Evolutionary conservation across 1,140 invertebrate species (phyloP), one percentile per base, ranked within the genome.

Genomic region (Drosophila lini): DNA sequence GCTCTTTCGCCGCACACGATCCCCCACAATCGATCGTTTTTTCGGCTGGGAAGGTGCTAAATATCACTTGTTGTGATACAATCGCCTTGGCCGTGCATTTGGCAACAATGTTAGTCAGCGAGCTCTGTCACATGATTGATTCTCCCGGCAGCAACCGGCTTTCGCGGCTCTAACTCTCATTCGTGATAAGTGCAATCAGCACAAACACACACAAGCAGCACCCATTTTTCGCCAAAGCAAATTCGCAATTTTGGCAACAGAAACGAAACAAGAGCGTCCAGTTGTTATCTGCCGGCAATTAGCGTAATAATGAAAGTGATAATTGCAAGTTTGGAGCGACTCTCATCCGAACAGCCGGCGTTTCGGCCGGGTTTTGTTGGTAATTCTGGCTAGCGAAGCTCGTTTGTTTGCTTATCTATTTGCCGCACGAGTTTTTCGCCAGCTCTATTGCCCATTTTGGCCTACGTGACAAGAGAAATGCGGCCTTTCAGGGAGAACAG

Each of bases 321-420:
- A 89, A 88, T 88, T 89, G 63, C 32, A 75, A 73, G 68, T 78
- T 81, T 88, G 71, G 50, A 70, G 55, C 67, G 44, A 32, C 52
- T 79, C 62, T 67, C 58, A 57, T 32, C 47, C 48, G 16, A 38
- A 41, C 56, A 64, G 59, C 71, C 62, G 59, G 60, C 77, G 52
- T 70, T 74, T 74, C 13, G 58, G 61, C 65, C 77, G 68, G 40
- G 19, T 56, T 53, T 44, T 64, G 28, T 56, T 56, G 22, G 47
- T 61, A 11, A 36, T 60, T 58, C 45, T 59, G 34, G 28, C 40
- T 47, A 70, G 50, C 34, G 44, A 38, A 74, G 73, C 73, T 76
- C 65, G 38, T 79, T 76, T 82, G 47, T 86, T 88, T 88, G 81
- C 85, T 89, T 89, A 90, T 90, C 84, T 85, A 62, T 90, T 79